phyloP scores from a whole-genome alignment of 2,113 vertebrate genomes.

The Enhydra lutris region DNA sequence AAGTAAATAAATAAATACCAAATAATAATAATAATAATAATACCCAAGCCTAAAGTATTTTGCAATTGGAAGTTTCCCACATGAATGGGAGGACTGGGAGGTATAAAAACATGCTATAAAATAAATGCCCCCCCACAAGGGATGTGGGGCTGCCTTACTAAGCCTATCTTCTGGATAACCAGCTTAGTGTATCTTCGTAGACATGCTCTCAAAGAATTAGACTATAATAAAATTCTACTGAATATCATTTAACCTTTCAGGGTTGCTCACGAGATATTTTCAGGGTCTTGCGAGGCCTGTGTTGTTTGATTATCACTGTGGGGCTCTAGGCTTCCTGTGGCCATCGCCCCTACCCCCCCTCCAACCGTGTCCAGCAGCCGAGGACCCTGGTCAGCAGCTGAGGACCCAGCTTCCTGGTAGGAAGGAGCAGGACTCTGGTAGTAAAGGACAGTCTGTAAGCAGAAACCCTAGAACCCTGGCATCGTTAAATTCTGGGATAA shows the following conservation, averaged over 20 bases:
- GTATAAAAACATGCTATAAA: not conserved
- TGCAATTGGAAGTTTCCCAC: not conserved
- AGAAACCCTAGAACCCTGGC: not conserved
- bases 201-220: not conserved
- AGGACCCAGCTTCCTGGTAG: not conserved
- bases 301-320: rapidly evolving
- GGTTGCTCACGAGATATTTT: not conserved
- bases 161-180: not conserved
- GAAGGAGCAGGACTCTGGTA: not conserved
- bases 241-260: not conserved
- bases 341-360: not conserved
- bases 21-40: not conserved
- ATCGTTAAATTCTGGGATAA: not conserved
- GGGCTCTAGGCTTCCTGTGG: not conserved
- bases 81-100: not conserved
- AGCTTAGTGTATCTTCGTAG: not conserved
- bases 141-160: not conserved
- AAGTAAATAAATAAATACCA: not conserved
- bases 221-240: not conserved
- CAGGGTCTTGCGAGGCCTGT: not conserved
- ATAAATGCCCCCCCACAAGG: not conserved
- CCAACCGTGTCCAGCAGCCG: not conserved
- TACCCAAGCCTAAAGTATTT: not conserved
- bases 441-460: not conserved
- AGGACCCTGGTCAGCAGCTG: not conserved